A percentile compares a stretch with the other conserved stretches of the same genome.
phyloP scores from a whole-genome alignment of 2,888 invertebrate genomes.

The Cephalotes varians region DNA sequence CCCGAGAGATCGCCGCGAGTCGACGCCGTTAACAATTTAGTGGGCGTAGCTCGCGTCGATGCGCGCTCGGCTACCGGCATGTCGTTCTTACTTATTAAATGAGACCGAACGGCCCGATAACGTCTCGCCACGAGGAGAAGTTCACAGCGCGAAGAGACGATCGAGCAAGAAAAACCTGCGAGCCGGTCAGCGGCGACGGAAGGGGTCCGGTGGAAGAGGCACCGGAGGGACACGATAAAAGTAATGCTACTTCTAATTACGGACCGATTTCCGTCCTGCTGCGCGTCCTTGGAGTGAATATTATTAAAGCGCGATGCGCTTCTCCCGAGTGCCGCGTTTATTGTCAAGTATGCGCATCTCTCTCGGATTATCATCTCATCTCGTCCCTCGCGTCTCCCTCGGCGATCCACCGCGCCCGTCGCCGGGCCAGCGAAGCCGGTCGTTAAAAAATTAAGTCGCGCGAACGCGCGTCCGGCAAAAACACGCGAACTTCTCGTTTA shows the following conservation, averaged over 20 bases:
- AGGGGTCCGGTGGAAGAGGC: not conserved
- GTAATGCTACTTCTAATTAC: constrained; percentile 47
- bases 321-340: constrained; percentile 26
- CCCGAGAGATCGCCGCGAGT: constrained; percentile 56
- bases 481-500: constrained; percentile 56
- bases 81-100: constrained; percentile 61
- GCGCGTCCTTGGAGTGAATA: constrained; percentile 36
- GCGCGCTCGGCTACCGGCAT: constrained; percentile 40
- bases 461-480: constrained; percentile 42
- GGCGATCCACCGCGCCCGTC: too few species aligned
- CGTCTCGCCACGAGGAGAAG: constrained; percentile 29
- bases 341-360: constrained; percentile 41
- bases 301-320: constrained; percentile 21
- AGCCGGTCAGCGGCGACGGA: not conserved
- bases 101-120: constrained; percentile 56
- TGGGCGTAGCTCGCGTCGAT: constrained; percentile 65
- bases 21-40: constrained; percentile 65
- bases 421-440: constrained; percentile 1
- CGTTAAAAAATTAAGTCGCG: constrained; percentile 50
- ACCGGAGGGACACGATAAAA: constrained; percentile 13
- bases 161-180: constrained; percentile 25
- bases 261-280: constrained; percentile 30
- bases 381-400: too few species aligned
- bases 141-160: constrained; percentile 6
- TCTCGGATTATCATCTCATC: constrained; percentile 25